Base-by-base conservation (phyloP, 2,888 invertebrate genomes). In the Allacma fusca region DNA sequence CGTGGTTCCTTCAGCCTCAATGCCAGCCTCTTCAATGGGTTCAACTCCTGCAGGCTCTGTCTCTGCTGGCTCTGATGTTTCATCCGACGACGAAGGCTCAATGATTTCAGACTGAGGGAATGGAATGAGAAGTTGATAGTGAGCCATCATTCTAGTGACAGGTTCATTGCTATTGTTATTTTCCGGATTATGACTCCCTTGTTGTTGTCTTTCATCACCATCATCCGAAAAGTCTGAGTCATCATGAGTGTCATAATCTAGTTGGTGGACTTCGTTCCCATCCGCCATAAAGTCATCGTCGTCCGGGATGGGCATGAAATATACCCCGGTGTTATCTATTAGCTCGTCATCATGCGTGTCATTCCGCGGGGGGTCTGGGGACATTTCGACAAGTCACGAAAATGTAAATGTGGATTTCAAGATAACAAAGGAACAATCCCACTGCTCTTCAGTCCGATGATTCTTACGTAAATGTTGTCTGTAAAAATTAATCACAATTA, bases 281-380 rank as follows among this genome's bases (percentile, higher is more conserved):
- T 81, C 82, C 21, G 70, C 79, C 34, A 80, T 77, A 29, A 80
- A 57, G 44, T 71, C 75, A 13, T 78, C 80, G 28, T 81, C 81
- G 50, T 78, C 78, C 24, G 57, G 24, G 9, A 44, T 7, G 7
- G 57, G 26, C 69, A 70, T 70, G 44, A 70, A 70, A 23, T 40
- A 44, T 12, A 68, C 23, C 21, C 19, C 28, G 40, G 5, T 40
- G 40, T 40, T 40, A 13, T 40, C 13, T 40, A 40, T 13, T 5
- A 40, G 40, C 40, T 40, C 40, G 29, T 62, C 74, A 28, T 65
- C 79, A 26, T 69, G 43, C 16, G 62, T 40, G 12, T 74, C 43
- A 50, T 76, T 78, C 44, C 80, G 75, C 4, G 81, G 82, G 23
- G 82, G 82, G 59, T 82, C 82, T 23, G 82, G 82, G 19, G 82